These are phyloP conservation scores for Hypercompe scribonia DNA, from an alignment of 2,888 invertebrate species.

Conservation along the genomic window DNA sequence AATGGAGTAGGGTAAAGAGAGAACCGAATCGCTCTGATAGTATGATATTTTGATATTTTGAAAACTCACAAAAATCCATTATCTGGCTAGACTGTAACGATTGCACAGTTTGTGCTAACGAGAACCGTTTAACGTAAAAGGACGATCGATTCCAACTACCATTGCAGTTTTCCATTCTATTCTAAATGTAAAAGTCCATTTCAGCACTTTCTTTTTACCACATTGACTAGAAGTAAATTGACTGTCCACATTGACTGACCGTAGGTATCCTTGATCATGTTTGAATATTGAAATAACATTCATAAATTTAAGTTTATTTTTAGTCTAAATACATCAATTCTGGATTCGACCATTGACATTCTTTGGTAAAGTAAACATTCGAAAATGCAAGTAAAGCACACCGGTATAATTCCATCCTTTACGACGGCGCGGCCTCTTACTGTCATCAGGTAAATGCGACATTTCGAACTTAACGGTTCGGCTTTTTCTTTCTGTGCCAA, in stretches of 20 bases:
- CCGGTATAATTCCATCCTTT: no score
- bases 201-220: conserved; percentile 20
- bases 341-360: not conserved
- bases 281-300: conserved; percentile 3
- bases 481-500: no score
- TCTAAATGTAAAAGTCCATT: conserved; percentile 26
- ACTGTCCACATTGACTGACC: not conserved
- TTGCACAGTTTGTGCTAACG: conserved; percentile 18
- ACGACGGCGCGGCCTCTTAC: no score
- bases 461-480: no score
- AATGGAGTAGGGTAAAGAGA: not conserved
- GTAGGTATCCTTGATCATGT: not conserved
- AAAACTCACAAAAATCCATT: not conserved
- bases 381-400: no score
- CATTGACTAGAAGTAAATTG: not conserved
- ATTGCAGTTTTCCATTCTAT: conserved; percentile 16
- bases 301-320: not conserved
- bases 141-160: conserved; percentile 20
- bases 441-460: no score
- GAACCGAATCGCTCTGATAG: not conserved
- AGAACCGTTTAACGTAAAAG: conserved; percentile 25
- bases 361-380: not conserved
- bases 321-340: not conserved
- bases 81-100: not conserved
- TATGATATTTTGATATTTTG: not conserved